Percentiles rank a stretch among this genome's conserved stretches.
phyloP scores from a whole-genome alignment of 2,113 vertebrate genomes.

The Mesitornis unicolor region DNA sequence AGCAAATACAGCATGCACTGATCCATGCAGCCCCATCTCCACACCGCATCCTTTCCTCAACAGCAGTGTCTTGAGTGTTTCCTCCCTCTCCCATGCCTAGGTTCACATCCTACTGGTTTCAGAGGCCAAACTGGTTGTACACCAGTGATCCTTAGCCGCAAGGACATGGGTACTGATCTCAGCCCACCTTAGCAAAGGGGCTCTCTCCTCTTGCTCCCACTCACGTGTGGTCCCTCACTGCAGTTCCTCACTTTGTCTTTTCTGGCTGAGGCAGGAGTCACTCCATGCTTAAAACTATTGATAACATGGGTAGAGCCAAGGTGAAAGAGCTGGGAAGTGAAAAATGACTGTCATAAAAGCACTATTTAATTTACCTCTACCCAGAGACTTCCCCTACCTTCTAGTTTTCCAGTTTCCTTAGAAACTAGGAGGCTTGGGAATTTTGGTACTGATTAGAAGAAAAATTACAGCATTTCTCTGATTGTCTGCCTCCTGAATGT shows the following conservation, averaged over 20 bases:
- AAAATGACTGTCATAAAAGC: neutral
- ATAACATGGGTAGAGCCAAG: neutral
- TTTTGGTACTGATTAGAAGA: neutral
- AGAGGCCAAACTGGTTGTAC: neutral
- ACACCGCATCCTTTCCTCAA: rapidly evolving
- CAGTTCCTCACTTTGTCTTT: neutral
- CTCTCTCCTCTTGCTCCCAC: too few relatives aligned
- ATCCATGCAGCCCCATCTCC: neutral
- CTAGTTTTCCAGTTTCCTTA: neutral
- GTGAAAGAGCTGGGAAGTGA: neutral
- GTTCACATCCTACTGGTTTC: too few relatives aligned
- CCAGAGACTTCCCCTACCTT: neutral
- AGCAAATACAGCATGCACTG: rapidly evolving
- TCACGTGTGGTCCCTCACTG: rapidly evolving
- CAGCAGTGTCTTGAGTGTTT: too few relatives aligned
- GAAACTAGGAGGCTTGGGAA: neutral
- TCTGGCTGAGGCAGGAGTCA: neutral
- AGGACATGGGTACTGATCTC: neutral
- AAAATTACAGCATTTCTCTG: neutral
- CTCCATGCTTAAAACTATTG: neutral
- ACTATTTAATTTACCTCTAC: neutral
- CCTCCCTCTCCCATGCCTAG: neutral
- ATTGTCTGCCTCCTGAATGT: neutral
- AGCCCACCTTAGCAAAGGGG: neutral
- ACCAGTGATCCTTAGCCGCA: neutral